Percentiles rank a stretch among this genome's conserved stretches.
Evolutionary conservation across 2,113 vertebrate genomes (phyloP).

Genomic region (Plecotus auritus): DNA sequence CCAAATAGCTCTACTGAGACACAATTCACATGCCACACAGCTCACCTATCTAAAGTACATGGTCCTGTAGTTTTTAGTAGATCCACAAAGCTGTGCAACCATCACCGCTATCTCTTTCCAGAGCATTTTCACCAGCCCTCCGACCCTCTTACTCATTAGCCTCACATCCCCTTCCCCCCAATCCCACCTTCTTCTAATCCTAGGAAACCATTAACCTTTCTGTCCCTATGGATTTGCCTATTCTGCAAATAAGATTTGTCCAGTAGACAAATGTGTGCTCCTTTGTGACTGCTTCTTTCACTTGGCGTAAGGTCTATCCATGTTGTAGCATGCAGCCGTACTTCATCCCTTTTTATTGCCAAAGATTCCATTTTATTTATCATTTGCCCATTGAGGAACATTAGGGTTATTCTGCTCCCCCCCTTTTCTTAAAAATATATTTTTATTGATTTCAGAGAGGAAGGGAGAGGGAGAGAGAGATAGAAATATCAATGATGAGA

Average conservation of each 20-base stretch:
- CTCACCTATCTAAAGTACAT: neutral
- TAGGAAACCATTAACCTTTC: neutral
- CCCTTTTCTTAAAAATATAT: too few species aligned
- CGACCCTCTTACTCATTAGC: neutral
- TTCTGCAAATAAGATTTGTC: neutral
- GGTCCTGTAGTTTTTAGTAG: neutral
- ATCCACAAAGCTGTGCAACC: neutral
- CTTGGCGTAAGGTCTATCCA: neutral
- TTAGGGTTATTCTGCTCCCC: neutral
- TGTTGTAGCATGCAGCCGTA: rapidly evolving
- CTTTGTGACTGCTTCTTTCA: neutral
- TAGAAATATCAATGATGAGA: too few species aligned
- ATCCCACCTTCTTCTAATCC: neutral
- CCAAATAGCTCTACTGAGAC: neutral
- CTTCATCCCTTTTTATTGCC: neutral
- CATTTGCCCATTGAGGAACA: neutral
- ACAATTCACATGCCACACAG: neutral
- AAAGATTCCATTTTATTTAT: neutral
- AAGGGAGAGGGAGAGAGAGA: too few species aligned
- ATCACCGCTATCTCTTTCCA: neutral
- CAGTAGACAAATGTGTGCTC: rapidly evolving
- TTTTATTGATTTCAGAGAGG: too few species aligned
- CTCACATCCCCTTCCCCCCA: neutral
- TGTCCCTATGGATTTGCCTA: neutral
- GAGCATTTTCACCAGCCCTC: neutral